Percentiles rank a stretch among this genome's conserved stretches.
phyloP scores from a whole-genome alignment of 2,888 invertebrate species.

The Tenthredo amoena region DNA sequence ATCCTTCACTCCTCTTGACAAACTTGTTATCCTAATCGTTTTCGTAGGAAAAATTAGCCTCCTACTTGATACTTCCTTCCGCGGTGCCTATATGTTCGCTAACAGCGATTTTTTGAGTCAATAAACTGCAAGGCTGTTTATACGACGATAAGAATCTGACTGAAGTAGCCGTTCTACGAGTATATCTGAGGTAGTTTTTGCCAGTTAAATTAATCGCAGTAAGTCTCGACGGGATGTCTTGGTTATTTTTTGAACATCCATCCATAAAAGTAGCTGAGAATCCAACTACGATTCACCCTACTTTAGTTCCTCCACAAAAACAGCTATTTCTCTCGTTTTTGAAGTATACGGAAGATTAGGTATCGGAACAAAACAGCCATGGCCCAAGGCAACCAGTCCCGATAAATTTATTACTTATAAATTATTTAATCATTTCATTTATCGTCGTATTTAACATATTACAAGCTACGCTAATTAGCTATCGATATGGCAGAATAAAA shows the following conservation, averaged over 20 bases:
- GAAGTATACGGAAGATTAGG: background rate
- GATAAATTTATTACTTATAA: background rate
- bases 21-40: background rate
- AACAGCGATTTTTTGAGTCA: background rate
- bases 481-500: background rate
- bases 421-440: background rate
- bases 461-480: background rate
- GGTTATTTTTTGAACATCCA: conserved; percentile 7
- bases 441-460: conserved; percentile 11
- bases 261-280: conserved; percentile 21
- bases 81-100: background rate
- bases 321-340: background rate
- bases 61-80: background rate
- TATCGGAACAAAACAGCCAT: background rate
- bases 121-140: conserved; percentile 11
- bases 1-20: background rate
- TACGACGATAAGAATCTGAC: conserved; percentile 21
- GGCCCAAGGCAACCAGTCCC: background rate
- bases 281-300: background rate
- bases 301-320: conserved; percentile 1
- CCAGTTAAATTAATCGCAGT: conserved; percentile 3
- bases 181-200: background rate
- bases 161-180: conserved; percentile 10
- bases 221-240: background rate
- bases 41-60: background rate